phyloP scores from a whole-genome alignment of 2,888 invertebrate genomes.

The Blastobasis adustella region DNA sequence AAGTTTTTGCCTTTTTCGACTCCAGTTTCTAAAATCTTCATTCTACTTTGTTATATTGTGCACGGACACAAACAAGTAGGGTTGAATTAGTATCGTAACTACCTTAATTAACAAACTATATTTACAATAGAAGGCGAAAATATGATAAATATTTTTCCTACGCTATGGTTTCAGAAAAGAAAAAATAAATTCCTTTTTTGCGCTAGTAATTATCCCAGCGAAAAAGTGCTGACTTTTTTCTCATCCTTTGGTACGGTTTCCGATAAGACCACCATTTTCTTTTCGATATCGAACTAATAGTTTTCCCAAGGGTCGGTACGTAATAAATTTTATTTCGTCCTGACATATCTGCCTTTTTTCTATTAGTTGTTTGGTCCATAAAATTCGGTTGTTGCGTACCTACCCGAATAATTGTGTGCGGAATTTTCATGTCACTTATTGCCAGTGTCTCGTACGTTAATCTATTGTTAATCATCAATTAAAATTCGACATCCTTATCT shows the following conservation, averaged over 20 bases:
- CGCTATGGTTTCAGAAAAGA: too few species aligned
- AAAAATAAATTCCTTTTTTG: too few species aligned
- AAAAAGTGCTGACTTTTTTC: slow-evolving; percentile 29
- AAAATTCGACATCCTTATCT: too few species aligned
- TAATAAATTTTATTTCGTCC: slow-evolving; percentile 52
- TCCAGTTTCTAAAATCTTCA: slow-evolving; percentile 1
- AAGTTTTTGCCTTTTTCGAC: slow-evolving; percentile 17
- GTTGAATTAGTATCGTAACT: too few species aligned
- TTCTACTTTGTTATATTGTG: neutral
- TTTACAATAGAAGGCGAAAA: too few species aligned
- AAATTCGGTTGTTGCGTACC: slow-evolving; percentile 6
- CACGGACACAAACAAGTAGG: too few species aligned
- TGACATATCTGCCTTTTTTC: slow-evolving; percentile 48
- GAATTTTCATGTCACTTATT: too few species aligned
- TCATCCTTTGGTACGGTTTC: slow-evolving; percentile 20
- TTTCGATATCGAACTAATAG: slow-evolving; percentile 53
- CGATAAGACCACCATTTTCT: slow-evolving; percentile 44
- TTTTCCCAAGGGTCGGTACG: slow-evolving; percentile 39
- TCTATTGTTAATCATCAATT: too few species aligned
- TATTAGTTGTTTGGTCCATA: slow-evolving; percentile 31
- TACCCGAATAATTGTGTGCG: too few species aligned
- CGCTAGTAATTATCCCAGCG: slow-evolving; percentile 16
- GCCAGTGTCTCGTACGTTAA: too few species aligned
- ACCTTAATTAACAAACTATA: too few species aligned
- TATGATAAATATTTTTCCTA: too few species aligned